A percentile compares a stretch with the other conserved stretches of the same genome.
These are phyloP conservation scores for Lasioglossum villosulum DNA, from an alignment of 2,888 invertebrate genomes.

Conservation along the genomic window DNA sequence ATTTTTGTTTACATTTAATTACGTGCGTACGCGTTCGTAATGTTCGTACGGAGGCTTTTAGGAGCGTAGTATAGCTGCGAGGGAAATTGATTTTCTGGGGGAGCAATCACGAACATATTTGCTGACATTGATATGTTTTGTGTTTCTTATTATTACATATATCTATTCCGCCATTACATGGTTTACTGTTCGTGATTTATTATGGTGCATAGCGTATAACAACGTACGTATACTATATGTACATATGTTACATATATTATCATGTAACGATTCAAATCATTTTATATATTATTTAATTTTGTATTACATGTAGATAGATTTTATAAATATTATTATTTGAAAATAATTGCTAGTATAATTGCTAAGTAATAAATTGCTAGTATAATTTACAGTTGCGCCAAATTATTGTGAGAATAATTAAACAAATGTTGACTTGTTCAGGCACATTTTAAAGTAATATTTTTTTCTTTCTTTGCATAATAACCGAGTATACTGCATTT, in stretches of 20 bases:
- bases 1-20: neutral
- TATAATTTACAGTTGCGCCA: neutral
- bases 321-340: too few relatives aligned
- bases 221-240: too few relatives aligned
- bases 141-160: neutral
- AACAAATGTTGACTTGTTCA: conserved; percentile 29
- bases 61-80: neutral
- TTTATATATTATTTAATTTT: neutral
- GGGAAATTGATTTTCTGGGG: neutral
- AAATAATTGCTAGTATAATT: neutral
- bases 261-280: neutral
- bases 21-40: neutral
- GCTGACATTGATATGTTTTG: neutral
- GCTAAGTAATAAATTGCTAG: too few relatives aligned
- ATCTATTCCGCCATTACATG: neutral
- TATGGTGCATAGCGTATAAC: too few relatives aligned
- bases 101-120: neutral
- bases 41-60: neutral
- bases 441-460: conserved; percentile 43
- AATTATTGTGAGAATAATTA: neutral
- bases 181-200: neutral
- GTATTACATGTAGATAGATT: too few relatives aligned
- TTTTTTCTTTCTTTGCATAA: conserved; percentile 72
- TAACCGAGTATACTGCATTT: conserved; percentile 68
- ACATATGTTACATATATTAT: too few relatives aligned